Conservation (phyloP, 2,113 vertebrate genomes). For the Syrrhaptes paradoxus region DNA sequence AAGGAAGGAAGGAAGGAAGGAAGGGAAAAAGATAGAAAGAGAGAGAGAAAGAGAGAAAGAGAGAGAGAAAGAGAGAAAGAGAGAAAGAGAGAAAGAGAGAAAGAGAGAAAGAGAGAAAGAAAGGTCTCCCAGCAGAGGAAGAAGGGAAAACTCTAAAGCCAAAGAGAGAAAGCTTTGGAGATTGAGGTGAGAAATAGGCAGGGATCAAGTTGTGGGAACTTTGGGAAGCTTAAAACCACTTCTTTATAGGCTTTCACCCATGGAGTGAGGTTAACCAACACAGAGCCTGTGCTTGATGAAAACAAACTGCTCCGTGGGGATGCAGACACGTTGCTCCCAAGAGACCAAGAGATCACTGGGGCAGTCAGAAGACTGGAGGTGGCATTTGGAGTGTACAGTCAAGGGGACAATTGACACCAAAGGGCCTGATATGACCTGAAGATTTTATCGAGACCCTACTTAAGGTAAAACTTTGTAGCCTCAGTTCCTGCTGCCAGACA, state of each 20-base stretch:
- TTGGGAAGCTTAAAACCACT: neutral
- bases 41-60: accelerated
- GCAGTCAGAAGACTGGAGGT: neutral
- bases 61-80: neutral
- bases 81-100: accelerated
- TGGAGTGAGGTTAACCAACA: neutral
- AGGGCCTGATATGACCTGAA: neutral
- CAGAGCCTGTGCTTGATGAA: neutral
- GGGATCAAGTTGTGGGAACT: neutral
- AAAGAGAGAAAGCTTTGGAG: neutral
- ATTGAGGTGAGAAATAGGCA: neutral
- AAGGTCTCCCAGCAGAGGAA: neutral
- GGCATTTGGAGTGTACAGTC: neutral
- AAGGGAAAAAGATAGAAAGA: neutral
- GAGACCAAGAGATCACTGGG: neutral
- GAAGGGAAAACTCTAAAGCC: neutral
- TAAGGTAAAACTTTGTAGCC: neutral
- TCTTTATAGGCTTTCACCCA: neutral
- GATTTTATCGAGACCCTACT: neutral
- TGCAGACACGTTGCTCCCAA: neutral
- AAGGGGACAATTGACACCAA: neutral
- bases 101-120: no score
- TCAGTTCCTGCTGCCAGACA: neutral
- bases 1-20: no score
- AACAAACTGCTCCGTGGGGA: neutral